Percentiles rank a stretch among this genome's conserved stretches.
Conservation (phyloP, 2,113 vertebrate species). For the Apteryx owenii region DNA sequence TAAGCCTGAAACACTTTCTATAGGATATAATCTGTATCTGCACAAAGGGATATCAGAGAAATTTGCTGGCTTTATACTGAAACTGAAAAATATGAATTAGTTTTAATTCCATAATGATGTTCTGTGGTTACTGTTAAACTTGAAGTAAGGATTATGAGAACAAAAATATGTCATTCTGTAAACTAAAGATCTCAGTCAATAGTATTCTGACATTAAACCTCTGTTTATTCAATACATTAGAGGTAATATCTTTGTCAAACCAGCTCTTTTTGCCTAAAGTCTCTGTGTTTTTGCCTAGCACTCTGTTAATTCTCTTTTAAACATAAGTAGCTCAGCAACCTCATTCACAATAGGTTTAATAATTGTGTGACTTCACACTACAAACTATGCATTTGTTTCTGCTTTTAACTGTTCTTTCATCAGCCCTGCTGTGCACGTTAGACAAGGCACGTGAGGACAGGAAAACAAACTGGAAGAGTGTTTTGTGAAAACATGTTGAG, state of each 20-base stretch:
- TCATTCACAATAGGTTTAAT: slow-evolving; percentile 16
- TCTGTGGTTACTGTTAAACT: slow-evolving; percentile 39
- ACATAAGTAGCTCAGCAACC: slow-evolving; percentile 11
- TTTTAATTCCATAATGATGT: slow-evolving; percentile 72
- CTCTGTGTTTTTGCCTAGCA: slow-evolving; percentile 50
- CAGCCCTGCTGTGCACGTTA: neutral
- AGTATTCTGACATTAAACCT: slow-evolving; percentile 64
- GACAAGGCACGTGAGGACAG: neutral
- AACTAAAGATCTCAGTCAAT: slow-evolving; percentile 53
- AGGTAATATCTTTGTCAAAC: slow-evolving; percentile 64
- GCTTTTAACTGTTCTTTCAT: slow-evolving; percentile 15
- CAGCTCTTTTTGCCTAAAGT: slow-evolving; percentile 58
- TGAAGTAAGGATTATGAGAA: slow-evolving; percentile 56
- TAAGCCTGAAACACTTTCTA: neutral
- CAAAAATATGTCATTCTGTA: slow-evolving; percentile 54
- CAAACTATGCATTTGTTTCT: slow-evolving; percentile 28
- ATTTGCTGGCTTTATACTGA: slow-evolving; percentile 57
- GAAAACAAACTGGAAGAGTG: neutral
- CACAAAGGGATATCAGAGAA: slow-evolving; percentile 19
- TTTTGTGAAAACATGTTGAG: neutral
- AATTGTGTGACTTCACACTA: slow-evolving; percentile 27
- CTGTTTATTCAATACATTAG: slow-evolving; percentile 52
- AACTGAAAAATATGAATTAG: slow-evolving; percentile 54
- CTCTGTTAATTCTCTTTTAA: slow-evolving; percentile 54
- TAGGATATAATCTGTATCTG: slow-evolving; percentile 1